Conservation (phyloP, 2,888 invertebrate species). For the Acleris cristana region DNA sequence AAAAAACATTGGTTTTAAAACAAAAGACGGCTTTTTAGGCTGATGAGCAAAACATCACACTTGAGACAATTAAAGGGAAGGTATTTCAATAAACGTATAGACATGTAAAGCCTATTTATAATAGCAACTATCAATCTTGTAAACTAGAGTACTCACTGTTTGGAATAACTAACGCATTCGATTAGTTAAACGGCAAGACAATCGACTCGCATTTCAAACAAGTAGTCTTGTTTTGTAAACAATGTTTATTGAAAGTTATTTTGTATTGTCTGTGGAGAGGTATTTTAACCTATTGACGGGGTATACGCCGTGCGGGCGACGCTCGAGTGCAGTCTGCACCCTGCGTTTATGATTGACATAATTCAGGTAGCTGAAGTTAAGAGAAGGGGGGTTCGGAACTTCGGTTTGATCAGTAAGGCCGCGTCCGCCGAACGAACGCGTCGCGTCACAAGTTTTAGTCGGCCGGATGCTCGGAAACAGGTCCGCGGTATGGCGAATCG, state of each 20-base stretch:
- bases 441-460: slow-evolving; percentile 56
- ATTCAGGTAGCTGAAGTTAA: slow-evolving; percentile 58
- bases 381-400: slow-evolving; percentile 42
- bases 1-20: too few species aligned
- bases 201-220: slow-evolving; percentile 10
- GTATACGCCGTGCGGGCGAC: slow-evolving; percentile 46
- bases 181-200: slow-evolving; percentile 15
- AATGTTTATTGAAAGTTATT: slow-evolving; percentile 18
- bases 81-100: too few species aligned
- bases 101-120: too few species aligned
- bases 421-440: slow-evolving; percentile 58
- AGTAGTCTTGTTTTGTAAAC: slow-evolving; percentile 33
- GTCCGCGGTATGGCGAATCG: slow-evolving; percentile 75
- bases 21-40: too few species aligned
- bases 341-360: slow-evolving; percentile 69
- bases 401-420: slow-evolving; percentile 56
- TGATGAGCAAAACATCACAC: too few species aligned
- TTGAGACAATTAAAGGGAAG: too few species aligned
- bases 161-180: slow-evolving; percentile 5
- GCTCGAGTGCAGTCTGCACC: slow-evolving; percentile 47
- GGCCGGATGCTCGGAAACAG: slow-evolving; percentile 72
- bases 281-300: slow-evolving; percentile 44
- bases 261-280: slow-evolving; percentile 10
- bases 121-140: too few species aligned
- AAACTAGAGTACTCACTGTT: slow-evolving; percentile 1